phyloP scores from a whole-genome alignment of 2,888 invertebrate genomes.

The Drosophila acutilabella region DNA sequence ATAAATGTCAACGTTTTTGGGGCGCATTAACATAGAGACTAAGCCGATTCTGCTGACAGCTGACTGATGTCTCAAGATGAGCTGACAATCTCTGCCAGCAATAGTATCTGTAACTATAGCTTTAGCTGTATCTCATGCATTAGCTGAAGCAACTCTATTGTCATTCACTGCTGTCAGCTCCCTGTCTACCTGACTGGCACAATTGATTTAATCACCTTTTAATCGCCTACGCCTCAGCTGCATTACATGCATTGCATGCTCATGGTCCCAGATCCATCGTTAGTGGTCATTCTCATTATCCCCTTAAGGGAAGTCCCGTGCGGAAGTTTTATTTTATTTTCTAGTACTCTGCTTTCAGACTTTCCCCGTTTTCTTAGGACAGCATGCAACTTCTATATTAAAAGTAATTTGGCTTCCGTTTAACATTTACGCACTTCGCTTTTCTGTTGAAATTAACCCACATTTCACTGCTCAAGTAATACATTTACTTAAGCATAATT shows the following conservation, averaged over 20 bases:
- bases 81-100: constrained; percentile 18
- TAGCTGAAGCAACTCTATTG: constrained; percentile 19
- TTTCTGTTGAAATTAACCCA: constrained; percentile 61
- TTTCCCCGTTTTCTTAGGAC: constrained; percentile 30
- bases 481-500: constrained; percentile 3
- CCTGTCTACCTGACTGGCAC: constrained; percentile 37
- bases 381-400: constrained; percentile 74
- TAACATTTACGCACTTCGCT: constrained; percentile 56
- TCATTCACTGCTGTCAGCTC: constrained; percentile 58
- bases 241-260: constrained; percentile 49
- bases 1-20: constrained; percentile 78
- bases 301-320: constrained; percentile 75
- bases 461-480: constrained; percentile 14
- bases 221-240: constrained; percentile 74
- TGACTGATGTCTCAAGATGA: constrained; percentile 50
- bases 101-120: constrained; percentile 7
- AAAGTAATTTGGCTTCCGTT: constrained; percentile 65
- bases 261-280: constrained; percentile 47
- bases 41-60: constrained; percentile 72
- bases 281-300: constrained; percentile 34
- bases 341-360: constrained; percentile 36
- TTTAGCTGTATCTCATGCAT: constrained; percentile 13
- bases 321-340: constrained; percentile 69
- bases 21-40: constrained; percentile 77
- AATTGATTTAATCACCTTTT: constrained; percentile 79